These are phyloP conservation scores for Hydrozoanthus gracilis DNA, from an alignment of 92 coral and sea anemone species.

Conservation along the genomic window DNA sequence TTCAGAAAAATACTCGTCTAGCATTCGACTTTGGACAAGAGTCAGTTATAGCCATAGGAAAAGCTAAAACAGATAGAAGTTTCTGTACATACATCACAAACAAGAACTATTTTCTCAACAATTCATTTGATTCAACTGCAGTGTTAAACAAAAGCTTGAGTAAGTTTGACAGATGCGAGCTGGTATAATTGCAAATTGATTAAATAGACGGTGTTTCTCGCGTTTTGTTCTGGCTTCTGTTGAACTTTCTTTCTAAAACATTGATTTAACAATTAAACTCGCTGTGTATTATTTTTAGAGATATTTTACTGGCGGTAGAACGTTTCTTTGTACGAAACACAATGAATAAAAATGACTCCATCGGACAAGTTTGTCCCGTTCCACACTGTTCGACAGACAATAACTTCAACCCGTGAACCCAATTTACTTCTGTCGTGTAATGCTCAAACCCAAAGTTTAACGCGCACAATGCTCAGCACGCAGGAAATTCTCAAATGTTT, in stretches of 20 bases:
- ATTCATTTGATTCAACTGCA: neutral
- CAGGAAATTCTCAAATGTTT: too few relatives aligned
- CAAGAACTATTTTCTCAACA: neutral
- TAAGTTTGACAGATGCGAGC: slow-evolving; percentile 20
- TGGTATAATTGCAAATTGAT: neutral
- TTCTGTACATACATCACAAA: neutral
- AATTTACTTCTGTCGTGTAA: too few relatives aligned
- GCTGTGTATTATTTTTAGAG: neutral
- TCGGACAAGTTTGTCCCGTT: neutral
- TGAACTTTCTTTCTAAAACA: neutral
- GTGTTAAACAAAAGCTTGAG: neutral
- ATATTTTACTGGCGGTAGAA: neutral
- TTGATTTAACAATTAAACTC: neutral
- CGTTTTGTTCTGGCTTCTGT: neutral
- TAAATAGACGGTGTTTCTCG: slow-evolving; percentile 5
- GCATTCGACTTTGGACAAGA: too few relatives aligned
- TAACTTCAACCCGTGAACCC: neutral
- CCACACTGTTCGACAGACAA: neutral
- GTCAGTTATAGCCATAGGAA: too few relatives aligned
- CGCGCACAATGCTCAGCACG: too few relatives aligned
- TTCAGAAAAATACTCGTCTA: too few relatives aligned
- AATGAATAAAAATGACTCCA: neutral
- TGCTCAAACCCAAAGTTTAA: too few relatives aligned
- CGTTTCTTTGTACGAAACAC: neutral
- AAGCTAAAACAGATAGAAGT: neutral